A percentile compares a stretch with the other conserved stretches of the same genome.
Evolutionary conservation across 37 sponge, comb jelly and placozoan species (phyloP).

Genomic region (Hexactinellida sp.): DNA sequence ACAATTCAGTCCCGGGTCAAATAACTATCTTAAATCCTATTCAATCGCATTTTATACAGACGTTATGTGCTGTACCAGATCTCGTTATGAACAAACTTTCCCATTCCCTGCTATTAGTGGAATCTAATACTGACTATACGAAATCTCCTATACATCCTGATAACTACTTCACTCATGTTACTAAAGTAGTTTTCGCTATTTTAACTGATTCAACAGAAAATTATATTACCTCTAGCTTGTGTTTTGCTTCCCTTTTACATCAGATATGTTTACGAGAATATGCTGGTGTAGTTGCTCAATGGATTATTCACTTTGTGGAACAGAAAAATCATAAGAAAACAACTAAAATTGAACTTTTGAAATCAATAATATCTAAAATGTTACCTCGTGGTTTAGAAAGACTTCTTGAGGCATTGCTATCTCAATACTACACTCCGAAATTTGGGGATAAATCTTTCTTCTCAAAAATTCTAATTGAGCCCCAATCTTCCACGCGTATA

Average conservation of each 20-base stretch:
- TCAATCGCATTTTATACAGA: background rate
- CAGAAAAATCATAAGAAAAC: background rate
- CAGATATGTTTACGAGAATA: background rate
- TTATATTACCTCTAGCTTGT: background rate
- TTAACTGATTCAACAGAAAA: background rate
- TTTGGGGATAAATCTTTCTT: background rate
- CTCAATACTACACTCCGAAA: background rate
- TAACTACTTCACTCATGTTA: background rate
- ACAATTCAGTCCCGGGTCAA: background rate
- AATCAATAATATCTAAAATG: background rate
- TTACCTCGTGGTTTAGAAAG: background rate
- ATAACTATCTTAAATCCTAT: background rate
- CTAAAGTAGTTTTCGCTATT: background rate
- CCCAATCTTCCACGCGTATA: background rate
- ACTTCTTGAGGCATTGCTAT: background rate
- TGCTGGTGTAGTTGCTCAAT: background rate
- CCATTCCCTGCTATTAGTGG: background rate
- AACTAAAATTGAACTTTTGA: background rate
- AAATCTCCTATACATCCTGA: background rate
- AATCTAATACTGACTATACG: background rate
- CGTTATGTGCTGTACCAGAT: background rate
- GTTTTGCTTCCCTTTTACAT: background rate
- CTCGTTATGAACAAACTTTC: background rate
- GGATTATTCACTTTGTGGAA: background rate
- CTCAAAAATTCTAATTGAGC: background rate